A percentile compares a stretch with the other conserved stretches of the same genome.
Evolutionary conservation across 1,140 invertebrate species (phyloP).

Genomic region (Rhyacophila brunnea): DNA sequence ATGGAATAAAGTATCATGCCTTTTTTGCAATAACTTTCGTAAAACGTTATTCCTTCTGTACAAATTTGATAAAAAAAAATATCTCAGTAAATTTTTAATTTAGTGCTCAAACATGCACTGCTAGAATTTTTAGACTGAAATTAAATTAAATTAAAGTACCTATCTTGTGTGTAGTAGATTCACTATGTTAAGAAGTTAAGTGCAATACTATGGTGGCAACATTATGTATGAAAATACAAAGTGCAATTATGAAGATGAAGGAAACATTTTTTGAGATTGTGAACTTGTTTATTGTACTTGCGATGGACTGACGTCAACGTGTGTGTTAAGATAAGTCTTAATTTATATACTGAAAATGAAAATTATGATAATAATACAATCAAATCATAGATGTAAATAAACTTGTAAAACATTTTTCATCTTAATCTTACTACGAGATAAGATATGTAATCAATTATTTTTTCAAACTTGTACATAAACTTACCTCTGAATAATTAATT

Average conservation of each 20-base stretch:
- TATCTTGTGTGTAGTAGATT: neutral
- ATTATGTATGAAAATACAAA: constrained; percentile 20
- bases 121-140: too few relatives aligned
- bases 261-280: constrained; percentile 15
- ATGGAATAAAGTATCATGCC: neutral
- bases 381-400: constrained; percentile 35
- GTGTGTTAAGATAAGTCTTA: constrained; percentile 29
- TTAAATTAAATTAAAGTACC: too few relatives aligned
- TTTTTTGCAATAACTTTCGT: neutral
- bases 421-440: too few relatives aligned
- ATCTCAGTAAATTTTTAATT: neutral
- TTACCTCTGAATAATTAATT: neutral
- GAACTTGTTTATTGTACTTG: neutral
- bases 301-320: constrained; percentile 8
- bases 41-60: too few relatives aligned
- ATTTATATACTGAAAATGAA: constrained; percentile 15
- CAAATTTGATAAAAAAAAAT: neutral
- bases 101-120: neutral
- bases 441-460: constrained; percentile 26
- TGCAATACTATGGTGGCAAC: constrained; percentile 21
- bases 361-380: constrained; percentile 27
- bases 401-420: constrained; percentile 13
- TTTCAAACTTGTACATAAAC: constrained; percentile 27
- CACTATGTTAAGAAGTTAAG: neutral
- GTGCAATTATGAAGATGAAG: constrained; percentile 26